Percentiles rank a stretch among this genome's conserved stretches.
Evolutionary conservation across 2,797 vertebrate genomes (phyloP).

Genomic region (Champsocephalus gunnari): DNA sequence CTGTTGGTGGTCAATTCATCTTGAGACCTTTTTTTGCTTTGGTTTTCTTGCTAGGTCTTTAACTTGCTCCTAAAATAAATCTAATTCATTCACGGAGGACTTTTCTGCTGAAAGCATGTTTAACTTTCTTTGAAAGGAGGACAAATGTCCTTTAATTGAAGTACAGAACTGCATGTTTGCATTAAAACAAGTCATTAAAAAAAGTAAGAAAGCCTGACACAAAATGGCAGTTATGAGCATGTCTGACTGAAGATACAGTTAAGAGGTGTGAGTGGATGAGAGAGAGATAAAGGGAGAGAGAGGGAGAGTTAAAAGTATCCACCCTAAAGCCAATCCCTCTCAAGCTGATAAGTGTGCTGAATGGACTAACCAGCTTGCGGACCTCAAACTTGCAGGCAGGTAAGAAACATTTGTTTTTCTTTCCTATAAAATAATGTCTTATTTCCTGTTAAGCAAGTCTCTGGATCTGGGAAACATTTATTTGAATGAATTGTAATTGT

Average conservation of each 20-base stretch:
- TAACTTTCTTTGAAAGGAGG: not conserved
- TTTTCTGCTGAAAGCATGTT: not conserved
- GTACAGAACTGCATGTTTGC: not conserved
- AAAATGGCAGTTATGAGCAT: not conserved
- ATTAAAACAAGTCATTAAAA: not conserved
- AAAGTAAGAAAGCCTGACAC: not conserved
- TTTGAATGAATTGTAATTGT: too few species aligned
- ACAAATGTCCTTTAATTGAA: not conserved
- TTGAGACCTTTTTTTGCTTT: not conserved
- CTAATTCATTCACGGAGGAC: not conserved
- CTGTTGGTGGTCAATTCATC: not conserved
- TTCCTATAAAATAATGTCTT: not conserved
- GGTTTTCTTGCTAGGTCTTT: not conserved
- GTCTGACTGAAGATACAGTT: not conserved
- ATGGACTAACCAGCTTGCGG: constrained; percentile 62
- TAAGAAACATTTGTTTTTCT: constrained; percentile 58
- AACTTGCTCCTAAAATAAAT: not conserved
- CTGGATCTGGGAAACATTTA: not conserved
- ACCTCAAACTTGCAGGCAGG: constrained; percentile 64
- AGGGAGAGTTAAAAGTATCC: constrained; percentile 77
- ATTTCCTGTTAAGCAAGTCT: not conserved
- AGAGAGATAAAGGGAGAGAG: constrained; percentile 36
- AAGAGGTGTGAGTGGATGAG: constrained; percentile 9
- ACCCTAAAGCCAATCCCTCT: constrained; percentile 79
- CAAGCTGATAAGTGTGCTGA: constrained; percentile 81